These are phyloP conservation scores for Corydoras sp. DNA, from an alignment of 2,113 vertebrate genomes.

Conservation along the genomic window DNA sequence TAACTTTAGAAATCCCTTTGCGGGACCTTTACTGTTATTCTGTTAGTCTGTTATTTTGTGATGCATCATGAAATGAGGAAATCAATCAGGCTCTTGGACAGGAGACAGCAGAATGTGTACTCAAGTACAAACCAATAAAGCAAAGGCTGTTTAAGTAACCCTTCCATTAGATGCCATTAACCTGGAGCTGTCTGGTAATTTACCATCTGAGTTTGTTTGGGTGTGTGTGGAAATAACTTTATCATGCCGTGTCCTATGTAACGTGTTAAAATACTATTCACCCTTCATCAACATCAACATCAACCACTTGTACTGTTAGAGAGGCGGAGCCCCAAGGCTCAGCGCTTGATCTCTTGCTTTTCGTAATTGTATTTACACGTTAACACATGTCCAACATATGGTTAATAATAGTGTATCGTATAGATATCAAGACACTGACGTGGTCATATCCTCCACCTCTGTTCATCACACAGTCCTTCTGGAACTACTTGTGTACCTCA, in stretches of 20 bases:
- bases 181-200: conserved; percentile 33
- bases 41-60: not conserved
- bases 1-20: too few relatives aligned
- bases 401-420: too few relatives aligned
- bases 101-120: conserved; percentile 14
- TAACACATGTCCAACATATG: too few relatives aligned
- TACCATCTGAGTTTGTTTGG: conserved; percentile 9
- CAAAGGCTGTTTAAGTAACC: conserved; percentile 35
- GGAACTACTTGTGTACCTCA: not conserved
- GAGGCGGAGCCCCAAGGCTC: not conserved
- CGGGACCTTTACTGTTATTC: too few relatives aligned
- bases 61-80: not conserved
- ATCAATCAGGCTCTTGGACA: not conserved
- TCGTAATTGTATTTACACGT: not conserved
- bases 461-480: not conserved
- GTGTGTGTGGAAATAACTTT: not conserved
- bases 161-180: conserved; percentile 46
- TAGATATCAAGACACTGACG: too few relatives aligned
- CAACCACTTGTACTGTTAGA: not conserved
- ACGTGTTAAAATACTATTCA: too few relatives aligned
- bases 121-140: conserved; percentile 25
- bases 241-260: too few relatives aligned
- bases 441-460: not conserved
- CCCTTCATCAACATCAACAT: not conserved
- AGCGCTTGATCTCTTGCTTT: not conserved